Base-by-base conservation (phyloP, 2,888 invertebrate species). In the Lathronympha strigana region DNA sequence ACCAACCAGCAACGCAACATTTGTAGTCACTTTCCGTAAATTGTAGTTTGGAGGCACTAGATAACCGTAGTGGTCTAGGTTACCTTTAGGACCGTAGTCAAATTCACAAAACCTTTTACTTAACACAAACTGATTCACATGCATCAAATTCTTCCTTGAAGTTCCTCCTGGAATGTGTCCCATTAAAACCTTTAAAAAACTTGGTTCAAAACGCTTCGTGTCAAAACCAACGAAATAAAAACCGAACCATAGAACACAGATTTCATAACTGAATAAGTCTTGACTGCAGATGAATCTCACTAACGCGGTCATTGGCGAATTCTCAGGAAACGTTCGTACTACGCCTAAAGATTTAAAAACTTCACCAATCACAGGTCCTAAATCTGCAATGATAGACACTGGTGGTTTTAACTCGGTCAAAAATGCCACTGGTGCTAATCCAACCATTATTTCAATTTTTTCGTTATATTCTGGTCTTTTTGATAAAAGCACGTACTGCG, bases 1-100 rank as follows among this genome's bases (percentile, higher is more conserved):
- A 9, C 92, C 92, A 66, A 86, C 92, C 64, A 93, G 86, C 11
- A 94, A 69, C 13, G 75, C 76, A 0, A 77, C 66, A 0, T 71
- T 71, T 71, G 80, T 77, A 0, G 73, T 81, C 5, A 86, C 74
- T 54, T 77, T 76, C 9, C 51, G 69, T 53, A 87, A 60, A 38
- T 84, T 73, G 54, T 86, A 86, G 0, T 68, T 61, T 0, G 85
- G 85, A 0, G 85, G 80, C 0, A 51, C 43, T 0, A 13, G 17
- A 0, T 73, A 72, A 0, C 74, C 71, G 33, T 87, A 87, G 0
- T 58, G 17, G 0, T 53, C 19, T 40, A 79, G 33, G 63, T 87
- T 87, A 23, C 68, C 60, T 0, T 2, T 23, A 0, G 54, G 8
- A 0, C 85, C 84, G 47, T 85, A 81, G 43, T 87, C 82, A 55